Conservation (phyloP, 2,797 vertebrate genomes). For the Semotilus atromaculatus region DNA sequence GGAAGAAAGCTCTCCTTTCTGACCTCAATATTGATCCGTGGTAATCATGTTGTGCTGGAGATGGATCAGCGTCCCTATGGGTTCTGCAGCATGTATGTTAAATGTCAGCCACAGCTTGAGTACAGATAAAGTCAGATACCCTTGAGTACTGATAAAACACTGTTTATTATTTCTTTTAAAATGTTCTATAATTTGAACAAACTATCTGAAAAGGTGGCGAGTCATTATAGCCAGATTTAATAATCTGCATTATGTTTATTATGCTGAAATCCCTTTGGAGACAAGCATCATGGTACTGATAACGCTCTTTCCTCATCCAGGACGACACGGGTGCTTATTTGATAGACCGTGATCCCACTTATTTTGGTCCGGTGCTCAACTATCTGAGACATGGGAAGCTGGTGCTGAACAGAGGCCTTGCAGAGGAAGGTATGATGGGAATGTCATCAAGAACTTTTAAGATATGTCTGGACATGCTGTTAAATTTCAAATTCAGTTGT, state of each 20-base stretch:
- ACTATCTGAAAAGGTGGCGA: not conserved
- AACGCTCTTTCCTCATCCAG: constrained; percentile 63
- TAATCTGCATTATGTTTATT: not conserved
- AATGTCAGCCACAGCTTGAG: constrained; percentile 46
- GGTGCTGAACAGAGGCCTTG: constrained; percentile 88
- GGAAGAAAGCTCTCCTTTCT: constrained; percentile 6
- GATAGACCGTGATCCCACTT: constrained; percentile 89
- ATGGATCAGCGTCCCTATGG: constrained; percentile 35
- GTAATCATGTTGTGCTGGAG: constrained; percentile 42
- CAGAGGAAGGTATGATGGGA: constrained; percentile 83
- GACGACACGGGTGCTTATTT: constrained; percentile 90
- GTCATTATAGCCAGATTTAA: not conserved
- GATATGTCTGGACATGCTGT: constrained; percentile 15
- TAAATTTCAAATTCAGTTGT: constrained; percentile 2
- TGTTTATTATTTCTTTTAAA: not conserved
- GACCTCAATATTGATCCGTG: constrained; percentile 39
- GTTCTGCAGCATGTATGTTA: constrained; percentile 28
- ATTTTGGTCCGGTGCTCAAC: constrained; percentile 89
- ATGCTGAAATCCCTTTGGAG: not conserved
- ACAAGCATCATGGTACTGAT: not conserved
- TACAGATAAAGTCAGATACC: not conserved
- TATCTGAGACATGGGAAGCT: constrained; percentile 90
- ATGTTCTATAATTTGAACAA: not conserved
- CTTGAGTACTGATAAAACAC: not conserved
- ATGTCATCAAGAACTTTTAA: constrained; percentile 9